phyloP scores from a whole-genome alignment of 2,888 invertebrate genomes.

The Calliopum simillimum region DNA sequence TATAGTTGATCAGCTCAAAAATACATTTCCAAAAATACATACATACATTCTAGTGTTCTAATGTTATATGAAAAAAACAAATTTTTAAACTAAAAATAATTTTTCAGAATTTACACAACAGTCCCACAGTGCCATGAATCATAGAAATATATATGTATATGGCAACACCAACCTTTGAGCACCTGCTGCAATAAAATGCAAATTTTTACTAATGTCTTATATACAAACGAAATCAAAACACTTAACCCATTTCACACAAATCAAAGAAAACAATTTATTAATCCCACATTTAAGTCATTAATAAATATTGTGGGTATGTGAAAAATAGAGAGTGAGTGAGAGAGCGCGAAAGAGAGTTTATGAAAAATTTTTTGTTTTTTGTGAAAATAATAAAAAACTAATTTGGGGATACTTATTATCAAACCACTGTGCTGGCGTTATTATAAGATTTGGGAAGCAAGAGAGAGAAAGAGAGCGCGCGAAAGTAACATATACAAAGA shows the following conservation, averaged over 20 bases:
- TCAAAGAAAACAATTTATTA: neutral
- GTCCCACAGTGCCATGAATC: no score
- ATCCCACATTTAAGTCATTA: no score
- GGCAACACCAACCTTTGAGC: neutral
- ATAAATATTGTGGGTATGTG: neutral
- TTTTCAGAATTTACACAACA: no score
- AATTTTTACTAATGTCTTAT: neutral
- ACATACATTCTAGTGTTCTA: no score
- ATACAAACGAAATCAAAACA: neutral
- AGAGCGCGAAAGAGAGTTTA: neutral
- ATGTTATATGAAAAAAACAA: no score
- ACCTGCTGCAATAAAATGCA: conserved; percentile 14
- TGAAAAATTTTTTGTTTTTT: neutral
- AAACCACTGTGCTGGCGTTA: neutral
- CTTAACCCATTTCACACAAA: conserved; percentile 12
- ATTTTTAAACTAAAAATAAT: no score
- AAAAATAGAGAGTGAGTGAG: neutral
- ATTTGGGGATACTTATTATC: neutral
- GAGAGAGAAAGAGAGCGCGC: neutral
- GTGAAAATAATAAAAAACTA: neutral
- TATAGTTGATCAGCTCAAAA: no score
- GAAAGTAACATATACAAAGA: neutral
- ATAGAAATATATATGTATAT: neutral
- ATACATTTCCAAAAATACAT: no score
- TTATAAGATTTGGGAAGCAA: no score